phyloP scores from a whole-genome alignment of 2,797 vertebrate species.

The Diplodus puntazzo region DNA sequence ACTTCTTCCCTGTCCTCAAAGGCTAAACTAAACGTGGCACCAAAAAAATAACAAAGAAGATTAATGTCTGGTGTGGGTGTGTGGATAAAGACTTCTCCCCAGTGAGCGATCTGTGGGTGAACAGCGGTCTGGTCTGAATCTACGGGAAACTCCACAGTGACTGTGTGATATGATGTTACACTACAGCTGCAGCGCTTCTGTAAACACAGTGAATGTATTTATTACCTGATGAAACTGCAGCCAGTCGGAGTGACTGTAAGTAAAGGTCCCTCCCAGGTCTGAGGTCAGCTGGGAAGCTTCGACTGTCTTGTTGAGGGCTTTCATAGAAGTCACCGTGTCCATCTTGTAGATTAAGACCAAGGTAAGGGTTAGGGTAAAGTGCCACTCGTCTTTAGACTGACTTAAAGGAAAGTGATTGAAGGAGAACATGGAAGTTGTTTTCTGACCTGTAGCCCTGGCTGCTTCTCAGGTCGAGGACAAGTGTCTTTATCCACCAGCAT shows the following conservation, averaged over 20 bases:
- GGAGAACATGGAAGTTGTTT: background rate
- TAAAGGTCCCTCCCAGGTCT: slow-evolving; percentile 90
- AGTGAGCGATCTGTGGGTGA: background rate
- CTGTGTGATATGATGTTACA: background rate
- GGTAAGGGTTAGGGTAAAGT: background rate
- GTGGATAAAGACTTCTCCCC: background rate
- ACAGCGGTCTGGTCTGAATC: background rate
- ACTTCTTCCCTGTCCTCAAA: slow-evolving; percentile 5
- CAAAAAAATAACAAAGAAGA: slow-evolving; percentile 15
- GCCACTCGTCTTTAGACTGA: background rate
- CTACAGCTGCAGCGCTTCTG: background rate
- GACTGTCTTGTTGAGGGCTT: slow-evolving; percentile 89
- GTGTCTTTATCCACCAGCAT: slow-evolving; percentile 92
- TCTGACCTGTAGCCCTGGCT: slow-evolving; percentile 90
- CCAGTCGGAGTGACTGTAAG: slow-evolving; percentile 93
- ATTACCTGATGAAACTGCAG: slow-evolving; percentile 94
- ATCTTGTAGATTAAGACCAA: slow-evolving; percentile 80
- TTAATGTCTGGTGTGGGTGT: slow-evolving; percentile 19
- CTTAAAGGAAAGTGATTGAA: background rate
- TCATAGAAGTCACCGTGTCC: slow-evolving; percentile 90
- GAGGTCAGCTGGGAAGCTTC: slow-evolving; percentile 90
- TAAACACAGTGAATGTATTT: slow-evolving; percentile 14
- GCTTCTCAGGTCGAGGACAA: slow-evolving; percentile 82
- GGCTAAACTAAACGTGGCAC: background rate
- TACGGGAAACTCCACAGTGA: slow-evolving; percentile 19